Evolutionary conservation across 2,113 vertebrate genomes (phyloP), one percentile per base, ranked within the genome.

Genomic region (Corythornis madagascariensis): DNA sequence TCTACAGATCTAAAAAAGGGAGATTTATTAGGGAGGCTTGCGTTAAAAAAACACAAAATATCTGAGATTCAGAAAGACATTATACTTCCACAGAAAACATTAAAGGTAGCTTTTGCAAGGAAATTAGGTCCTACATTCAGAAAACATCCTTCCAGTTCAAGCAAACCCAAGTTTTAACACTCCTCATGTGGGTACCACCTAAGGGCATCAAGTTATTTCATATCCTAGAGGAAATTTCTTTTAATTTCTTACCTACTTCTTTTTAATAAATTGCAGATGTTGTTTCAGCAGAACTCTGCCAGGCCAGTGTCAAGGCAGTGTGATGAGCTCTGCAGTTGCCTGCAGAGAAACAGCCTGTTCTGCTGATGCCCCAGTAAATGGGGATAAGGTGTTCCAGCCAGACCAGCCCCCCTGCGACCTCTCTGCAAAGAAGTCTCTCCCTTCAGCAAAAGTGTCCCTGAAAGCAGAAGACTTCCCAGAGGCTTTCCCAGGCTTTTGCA

Each of bases 271-370:
- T 16, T 53, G 69, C 64, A 83, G 83, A 19, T 3, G 26, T n/a
- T 21, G 40, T 57, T 89, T 53, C 57, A 71, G 77, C 48, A 86
- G 63, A 25, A 40, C 35, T 29, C 66, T 52, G 57, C 42, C 65
- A 67, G 79, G 78, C 40, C 0, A 0, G 43, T 1, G 0, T 3
- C 1, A 2, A 66, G 76, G 60, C 70, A 69, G 35, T 35, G 48
- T 35, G 48, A 29, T 4, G 1, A 83, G 66, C 64, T 48, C 70
- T 59, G 80, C 71, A 16, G 72, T 4, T 10, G 35, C 50, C 64
- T 42, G 70, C 79, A 61, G 90, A 56, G 90, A 43, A 57, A 67
- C 47, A 67, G 40, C 48, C 56, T 19, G n/a, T 78, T 69, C 45
- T 86, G 91, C 72, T 85, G 67, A 45, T 59, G 63, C 25, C 67